A percentile compares a stretch with the other conserved stretches of the same genome.
Conservation (phyloP, 2,888 invertebrate species). For the Ernsta delagoae region DNA sequence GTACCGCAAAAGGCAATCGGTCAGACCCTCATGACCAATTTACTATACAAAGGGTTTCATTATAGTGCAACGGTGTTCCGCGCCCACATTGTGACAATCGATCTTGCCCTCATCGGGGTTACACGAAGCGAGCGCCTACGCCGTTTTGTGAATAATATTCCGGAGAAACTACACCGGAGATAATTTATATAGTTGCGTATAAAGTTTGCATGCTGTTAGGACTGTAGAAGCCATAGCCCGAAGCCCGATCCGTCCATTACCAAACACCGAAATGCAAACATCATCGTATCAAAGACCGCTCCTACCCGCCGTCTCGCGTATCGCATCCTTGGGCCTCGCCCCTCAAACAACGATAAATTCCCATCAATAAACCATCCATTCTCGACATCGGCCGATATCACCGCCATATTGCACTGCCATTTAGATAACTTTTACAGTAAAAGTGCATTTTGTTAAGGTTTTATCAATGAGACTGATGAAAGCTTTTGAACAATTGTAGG, state of each 20-base stretch:
- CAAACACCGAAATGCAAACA: slow-evolving; percentile 66
- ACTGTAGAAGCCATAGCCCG: too few relatives aligned
- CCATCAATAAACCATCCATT: slow-evolving; percentile 75
- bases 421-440: slow-evolving; percentile 77
- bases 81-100: slow-evolving; percentile 75
- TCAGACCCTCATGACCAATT: slow-evolving; percentile 76
- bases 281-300: slow-evolving; percentile 65
- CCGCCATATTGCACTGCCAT: slow-evolving; percentile 74
- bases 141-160: slow-evolving; percentile 45
- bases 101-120: slow-evolving; percentile 74
- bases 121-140: slow-evolving; percentile 64
- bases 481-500: neutral
- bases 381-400: slow-evolving; percentile 71
- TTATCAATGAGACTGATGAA: slow-evolving; percentile 41
- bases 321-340: slow-evolving; percentile 70
- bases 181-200: slow-evolving; percentile 5
- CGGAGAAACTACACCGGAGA: slow-evolving; percentile 17
- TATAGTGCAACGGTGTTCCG: slow-evolving; percentile 62
- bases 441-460: slow-evolving; percentile 65
- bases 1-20: slow-evolving; percentile 75
- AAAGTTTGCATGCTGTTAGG: neutral
- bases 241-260: slow-evolving; percentile 67
- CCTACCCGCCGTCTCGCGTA: slow-evolving; percentile 64
- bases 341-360: slow-evolving; percentile 71
- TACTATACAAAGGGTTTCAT: slow-evolving; percentile 77